Conservation (phyloP, 2,888 invertebrate genomes). For the Sisyra nigra region DNA sequence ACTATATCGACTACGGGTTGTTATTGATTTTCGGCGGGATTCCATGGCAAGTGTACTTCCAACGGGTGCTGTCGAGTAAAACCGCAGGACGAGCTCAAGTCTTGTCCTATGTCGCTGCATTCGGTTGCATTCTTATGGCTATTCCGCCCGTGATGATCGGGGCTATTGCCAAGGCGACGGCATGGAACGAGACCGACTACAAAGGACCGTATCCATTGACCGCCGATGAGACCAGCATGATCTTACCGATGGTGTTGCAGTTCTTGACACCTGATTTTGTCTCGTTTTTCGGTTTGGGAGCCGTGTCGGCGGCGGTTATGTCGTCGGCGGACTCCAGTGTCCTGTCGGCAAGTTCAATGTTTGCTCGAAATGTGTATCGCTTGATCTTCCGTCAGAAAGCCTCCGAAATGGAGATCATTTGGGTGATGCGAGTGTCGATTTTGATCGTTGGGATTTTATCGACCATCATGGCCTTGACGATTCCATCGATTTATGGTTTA, state of each 20-base stretch:
- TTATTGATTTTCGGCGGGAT: slow-evolving; percentile 89
- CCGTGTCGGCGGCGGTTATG: slow-evolving; percentile 98
- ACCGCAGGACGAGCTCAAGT: slow-evolving; percentile 86
- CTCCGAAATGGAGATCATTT: slow-evolving; percentile 93
- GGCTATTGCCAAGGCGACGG: slow-evolving; percentile 91
- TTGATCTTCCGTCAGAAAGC: slow-evolving; percentile 92
- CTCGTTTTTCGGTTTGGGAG: slow-evolving; percentile 94
- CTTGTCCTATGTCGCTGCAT: slow-evolving; percentile 88
- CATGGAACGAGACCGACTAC: slow-evolving; percentile 90
- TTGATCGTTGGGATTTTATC: slow-evolving; percentile 82
- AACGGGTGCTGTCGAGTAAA: slow-evolving; percentile 92
- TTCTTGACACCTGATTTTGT: slow-evolving; percentile 91
- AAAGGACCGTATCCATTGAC: slow-evolving; percentile 58
- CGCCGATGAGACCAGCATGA: slow-evolving; percentile 74
- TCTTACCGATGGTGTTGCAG: slow-evolving; percentile 92
- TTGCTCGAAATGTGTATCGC: slow-evolving; percentile 96
- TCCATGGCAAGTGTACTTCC: slow-evolving; percentile 98
- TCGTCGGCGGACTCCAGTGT: slow-evolving; percentile 98
- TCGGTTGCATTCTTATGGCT: slow-evolving; percentile 93
- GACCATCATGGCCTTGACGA: slow-evolving; percentile 92
- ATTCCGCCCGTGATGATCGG: slow-evolving; percentile 94
- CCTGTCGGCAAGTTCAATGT: slow-evolving; percentile 96
- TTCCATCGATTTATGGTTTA: slow-evolving; percentile 93
- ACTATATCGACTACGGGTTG: slow-evolving; percentile 76
- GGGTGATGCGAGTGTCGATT: slow-evolving; percentile 88